phyloP scores from a whole-genome alignment of 2,113 vertebrate genomes.

The Benitochromis conjunctus region DNA sequence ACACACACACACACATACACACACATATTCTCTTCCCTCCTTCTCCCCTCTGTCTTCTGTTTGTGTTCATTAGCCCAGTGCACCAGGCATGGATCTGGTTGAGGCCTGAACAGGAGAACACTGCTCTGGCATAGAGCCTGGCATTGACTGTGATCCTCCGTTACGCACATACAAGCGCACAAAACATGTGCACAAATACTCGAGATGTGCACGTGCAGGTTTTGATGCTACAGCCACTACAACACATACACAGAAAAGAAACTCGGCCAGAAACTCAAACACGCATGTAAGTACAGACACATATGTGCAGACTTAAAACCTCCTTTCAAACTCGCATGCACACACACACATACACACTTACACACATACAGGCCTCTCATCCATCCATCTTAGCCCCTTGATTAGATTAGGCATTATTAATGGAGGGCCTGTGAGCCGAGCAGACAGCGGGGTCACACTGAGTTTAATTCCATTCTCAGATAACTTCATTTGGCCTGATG shows the following conservation, averaged over 20 bases:
- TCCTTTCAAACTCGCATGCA: not conserved
- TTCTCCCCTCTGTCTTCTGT: slow-evolving; percentile 14
- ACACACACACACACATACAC: not conserved
- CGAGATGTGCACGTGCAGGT: not conserved
- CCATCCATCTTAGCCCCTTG: slow-evolving; percentile 72
- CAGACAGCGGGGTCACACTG: slow-evolving; percentile 90
- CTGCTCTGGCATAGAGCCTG: slow-evolving; percentile 47
- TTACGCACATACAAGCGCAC: not conserved
- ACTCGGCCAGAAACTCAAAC: not conserved
- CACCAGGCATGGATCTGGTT: slow-evolving; percentile 36
- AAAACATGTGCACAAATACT: not conserved
- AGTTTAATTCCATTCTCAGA: slow-evolving; percentile 99
- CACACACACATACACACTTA: slow-evolving; percentile 16
- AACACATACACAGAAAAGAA: not conserved
- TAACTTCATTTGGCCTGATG: slow-evolving; percentile 99
- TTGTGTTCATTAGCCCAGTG: slow-evolving; percentile 49
- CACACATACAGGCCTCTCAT: slow-evolving; percentile 34
- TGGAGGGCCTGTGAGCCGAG: slow-evolving; percentile 92
- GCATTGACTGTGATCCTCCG: slow-evolving; percentile 17
- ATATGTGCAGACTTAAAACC: not conserved
- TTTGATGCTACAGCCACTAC: not conserved
- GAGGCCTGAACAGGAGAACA: slow-evolving; percentile 26
- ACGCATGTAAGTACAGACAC: not conserved
- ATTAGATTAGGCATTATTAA: slow-evolving; percentile 99
- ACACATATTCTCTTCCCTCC: not conserved